These are phyloP conservation scores for Drosophila pandora DNA, from an alignment of 1,140 invertebrate genomes.

Conservation along the genomic window DNA sequence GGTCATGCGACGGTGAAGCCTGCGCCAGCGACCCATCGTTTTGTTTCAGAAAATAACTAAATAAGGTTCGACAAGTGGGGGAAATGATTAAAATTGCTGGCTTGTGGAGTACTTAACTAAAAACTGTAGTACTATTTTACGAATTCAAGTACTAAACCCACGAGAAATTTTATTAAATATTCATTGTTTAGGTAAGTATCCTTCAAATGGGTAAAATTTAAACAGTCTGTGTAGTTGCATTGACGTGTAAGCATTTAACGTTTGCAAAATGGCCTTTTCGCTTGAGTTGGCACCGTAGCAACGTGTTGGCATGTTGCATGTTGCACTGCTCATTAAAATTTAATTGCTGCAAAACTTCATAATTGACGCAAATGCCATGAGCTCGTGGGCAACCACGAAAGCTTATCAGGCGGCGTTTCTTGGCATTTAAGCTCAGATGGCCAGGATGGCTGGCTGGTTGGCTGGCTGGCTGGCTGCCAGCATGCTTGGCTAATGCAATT, in stretches of 20 bases:
- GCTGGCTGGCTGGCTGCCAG: background rate
- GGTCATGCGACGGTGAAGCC: conserved; percentile 54
- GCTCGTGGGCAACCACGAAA: conserved; percentile 22
- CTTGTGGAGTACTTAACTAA: background rate
- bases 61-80: conserved; percentile 34
- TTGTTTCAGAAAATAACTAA: conserved; percentile 26
- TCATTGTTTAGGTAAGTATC: background rate
- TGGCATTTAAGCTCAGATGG: conserved; percentile 45
- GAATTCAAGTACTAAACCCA: background rate
- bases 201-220: background rate
- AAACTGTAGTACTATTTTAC: background rate
- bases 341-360: conserved; percentile 68
- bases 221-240: background rate
- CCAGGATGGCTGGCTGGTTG: conserved; percentile 22
- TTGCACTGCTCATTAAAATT: conserved; percentile 64
- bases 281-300: conserved; percentile 4
- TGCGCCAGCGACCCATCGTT: conserved; percentile 16
- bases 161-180: background rate
- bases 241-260: background rate
- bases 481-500: conserved; percentile 64
- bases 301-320: conserved; percentile 17
- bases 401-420: conserved; percentile 66
- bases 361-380: conserved; percentile 59
- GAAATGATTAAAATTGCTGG: conserved; percentile 19
- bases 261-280: conserved; percentile 4